A percentile compares a stretch with the other conserved stretches of the same genome.
Conservation (phyloP, 2,113 vertebrate genomes). For the Sapajus apella region DNA sequence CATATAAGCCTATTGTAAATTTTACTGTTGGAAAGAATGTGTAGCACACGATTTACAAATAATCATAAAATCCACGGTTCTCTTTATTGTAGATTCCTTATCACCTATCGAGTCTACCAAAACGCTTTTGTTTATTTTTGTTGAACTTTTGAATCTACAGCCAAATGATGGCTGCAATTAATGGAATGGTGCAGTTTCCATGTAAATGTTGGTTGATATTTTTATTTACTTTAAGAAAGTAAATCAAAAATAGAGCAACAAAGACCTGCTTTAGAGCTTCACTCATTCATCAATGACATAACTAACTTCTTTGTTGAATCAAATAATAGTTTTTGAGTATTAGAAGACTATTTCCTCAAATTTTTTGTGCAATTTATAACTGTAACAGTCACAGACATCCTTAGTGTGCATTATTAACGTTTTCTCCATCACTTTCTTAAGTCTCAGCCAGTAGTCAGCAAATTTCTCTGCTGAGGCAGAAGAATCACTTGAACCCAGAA, state of each 20-base stretch:
- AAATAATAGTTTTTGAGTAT: neutral
- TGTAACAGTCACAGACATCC: neutral
- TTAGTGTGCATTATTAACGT: constrained; percentile 32
- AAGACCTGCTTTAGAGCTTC: neutral
- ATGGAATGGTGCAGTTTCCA: neutral
- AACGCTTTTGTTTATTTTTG: constrained; percentile 13
- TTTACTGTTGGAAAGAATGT: neutral
- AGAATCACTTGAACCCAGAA: no score
- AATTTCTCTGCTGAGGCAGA: neutral
- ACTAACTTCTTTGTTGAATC: neutral
- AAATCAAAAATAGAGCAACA: constrained; percentile 2
- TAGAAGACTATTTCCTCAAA: constrained; percentile 4
- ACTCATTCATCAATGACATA: neutral
- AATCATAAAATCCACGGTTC: neutral
- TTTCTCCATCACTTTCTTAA: constrained; percentile 30
- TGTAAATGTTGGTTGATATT: neutral
- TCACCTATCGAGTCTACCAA: neutral
- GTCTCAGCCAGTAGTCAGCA: neutral
- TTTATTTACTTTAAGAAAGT: constrained; percentile 22
- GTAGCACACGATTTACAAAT: neutral
- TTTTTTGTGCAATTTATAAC: neutral
- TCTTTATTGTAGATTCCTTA: neutral
- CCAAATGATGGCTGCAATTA: neutral
- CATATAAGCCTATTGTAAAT: neutral
- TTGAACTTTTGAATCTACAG: neutral